A percentile compares a stretch with the other conserved stretches of the same genome.
phyloP scores from a whole-genome alignment of 1,140 invertebrate genomes.

The Nilaparvata lugens region DNA sequence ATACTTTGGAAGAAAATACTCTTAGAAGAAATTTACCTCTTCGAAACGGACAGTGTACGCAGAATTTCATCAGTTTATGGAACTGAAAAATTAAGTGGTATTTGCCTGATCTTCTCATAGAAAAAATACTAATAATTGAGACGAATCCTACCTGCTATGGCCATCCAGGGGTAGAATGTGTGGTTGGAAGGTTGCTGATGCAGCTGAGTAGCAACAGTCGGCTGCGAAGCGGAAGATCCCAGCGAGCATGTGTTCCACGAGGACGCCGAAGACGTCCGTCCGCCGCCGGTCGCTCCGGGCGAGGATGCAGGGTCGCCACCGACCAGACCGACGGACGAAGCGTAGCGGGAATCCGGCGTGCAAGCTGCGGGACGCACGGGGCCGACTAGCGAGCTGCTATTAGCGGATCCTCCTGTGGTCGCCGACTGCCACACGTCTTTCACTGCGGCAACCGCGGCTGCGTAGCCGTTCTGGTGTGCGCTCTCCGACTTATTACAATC shows the following conservation, averaged over 20 bases:
- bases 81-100: too few relatives aligned
- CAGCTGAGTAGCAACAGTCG: conserved; percentile 63
- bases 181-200: conserved; percentile 76
- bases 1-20: too few relatives aligned
- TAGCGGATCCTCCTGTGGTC: conserved; percentile 36
- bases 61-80: too few relatives aligned
- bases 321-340: conserved; percentile 45
- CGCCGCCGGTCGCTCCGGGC: conserved; percentile 54
- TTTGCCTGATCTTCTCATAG: too few relatives aligned
- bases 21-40: too few relatives aligned
- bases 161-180: conserved; percentile 97
- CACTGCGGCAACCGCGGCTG: conserved; percentile 48
- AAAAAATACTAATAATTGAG: too few relatives aligned
- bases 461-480: conserved; percentile 52
- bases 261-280: conserved; percentile 47
- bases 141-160: conserved; percentile 79
- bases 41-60: too few relatives aligned
- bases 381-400: conserved; percentile 34
- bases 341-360: conserved; percentile 69
- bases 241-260: conserved; percentile 76
- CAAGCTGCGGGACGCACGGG: conserved; percentile 73
- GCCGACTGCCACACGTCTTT: conserved; percentile 59
- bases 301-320: conserved; percentile 66
- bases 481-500: conserved; percentile 38
- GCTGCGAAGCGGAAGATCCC: conserved; percentile 61